These are phyloP conservation scores for Spondyliosoma cantharus DNA, from an alignment of 2,797 vertebrate species.

Conservation along the genomic window DNA sequence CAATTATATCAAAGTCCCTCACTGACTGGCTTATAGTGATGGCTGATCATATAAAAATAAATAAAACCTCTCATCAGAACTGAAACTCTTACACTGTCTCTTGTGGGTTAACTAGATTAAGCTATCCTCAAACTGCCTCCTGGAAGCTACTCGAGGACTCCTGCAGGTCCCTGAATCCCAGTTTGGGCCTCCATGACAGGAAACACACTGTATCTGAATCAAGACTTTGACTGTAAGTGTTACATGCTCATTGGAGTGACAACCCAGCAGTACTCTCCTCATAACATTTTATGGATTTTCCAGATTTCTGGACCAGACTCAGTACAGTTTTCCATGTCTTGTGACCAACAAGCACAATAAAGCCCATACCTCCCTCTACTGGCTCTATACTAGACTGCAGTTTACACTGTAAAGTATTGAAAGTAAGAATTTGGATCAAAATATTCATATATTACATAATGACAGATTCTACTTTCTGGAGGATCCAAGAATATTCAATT, in stretches of 20 bases:
- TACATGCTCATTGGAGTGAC: background rate
- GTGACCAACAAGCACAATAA: background rate
- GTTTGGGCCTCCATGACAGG: background rate
- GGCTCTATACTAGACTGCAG: background rate
- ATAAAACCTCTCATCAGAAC: background rate
- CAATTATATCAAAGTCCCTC: background rate
- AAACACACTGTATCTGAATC: background rate
- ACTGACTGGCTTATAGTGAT: background rate
- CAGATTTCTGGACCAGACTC: background rate
- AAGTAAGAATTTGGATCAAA: background rate
- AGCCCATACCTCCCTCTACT: conserved; percentile 31
- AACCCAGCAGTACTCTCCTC: background rate
- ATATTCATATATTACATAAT: background rate
- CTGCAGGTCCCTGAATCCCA: background rate
- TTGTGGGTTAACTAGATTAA: background rate
- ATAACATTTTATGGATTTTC: background rate
- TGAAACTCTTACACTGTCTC: background rate
- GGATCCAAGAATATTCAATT: background rate
- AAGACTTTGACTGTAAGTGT: conserved; percentile 5
- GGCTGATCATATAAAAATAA: too few species aligned
- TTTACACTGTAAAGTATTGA: background rate
- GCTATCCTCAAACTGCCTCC: background rate
- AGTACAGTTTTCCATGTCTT: background rate
- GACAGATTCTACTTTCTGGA: background rate
- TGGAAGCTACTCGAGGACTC: background rate